Evolutionary conservation across 2,113 vertebrate species (phyloP), one percentile per base, ranked within the genome.

Genomic region (Salvelinus namaycush): DNA sequence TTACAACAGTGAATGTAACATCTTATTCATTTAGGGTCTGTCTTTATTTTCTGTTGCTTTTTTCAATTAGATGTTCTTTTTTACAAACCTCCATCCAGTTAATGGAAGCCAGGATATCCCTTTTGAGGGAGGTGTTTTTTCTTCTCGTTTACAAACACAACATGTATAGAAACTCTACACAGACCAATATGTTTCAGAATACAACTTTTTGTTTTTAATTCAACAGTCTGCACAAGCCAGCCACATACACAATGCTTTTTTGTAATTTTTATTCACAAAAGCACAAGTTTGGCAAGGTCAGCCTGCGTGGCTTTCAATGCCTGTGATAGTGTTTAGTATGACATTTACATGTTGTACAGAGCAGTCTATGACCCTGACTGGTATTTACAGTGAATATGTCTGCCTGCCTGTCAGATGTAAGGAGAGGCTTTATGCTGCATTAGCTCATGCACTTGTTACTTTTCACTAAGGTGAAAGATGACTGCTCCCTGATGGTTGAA

Each of bases 1-100:
- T 95, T 93, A 95, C 95, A 94, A 95, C 94, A 96, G 95, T 94
- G 91, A 92, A 93, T 93, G 91, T 90, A 92, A 92, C 87, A 91
- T 90, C 87, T 77, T 87, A 84, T 79, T 90, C 68, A 75, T 88
- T 88, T 85, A 92, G 93, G 94, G 85, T 93, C 79, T 73, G 87
- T 80, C 90, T 87, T 87, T 80, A 87, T 89, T 86, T 84, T 77
- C 73, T 44, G 59, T 70, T 71, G 77, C 34, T 74, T 71, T 71
- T 76, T 81, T 44, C 39, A 44, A 11, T 44, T 44, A 9, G 2
- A 44, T 44, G 2, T 44, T 44, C 39, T 44, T 44, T 44, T 44
- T 65, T 78, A 26, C 0, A 81, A 74, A 20, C 51, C 72, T 86
- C 82, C 78, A 2, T 73, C 39, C 2, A 90, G 84, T 92, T 72